phyloP scores from a whole-genome alignment of 2,888 invertebrate species.

The Drosophila colorata region DNA sequence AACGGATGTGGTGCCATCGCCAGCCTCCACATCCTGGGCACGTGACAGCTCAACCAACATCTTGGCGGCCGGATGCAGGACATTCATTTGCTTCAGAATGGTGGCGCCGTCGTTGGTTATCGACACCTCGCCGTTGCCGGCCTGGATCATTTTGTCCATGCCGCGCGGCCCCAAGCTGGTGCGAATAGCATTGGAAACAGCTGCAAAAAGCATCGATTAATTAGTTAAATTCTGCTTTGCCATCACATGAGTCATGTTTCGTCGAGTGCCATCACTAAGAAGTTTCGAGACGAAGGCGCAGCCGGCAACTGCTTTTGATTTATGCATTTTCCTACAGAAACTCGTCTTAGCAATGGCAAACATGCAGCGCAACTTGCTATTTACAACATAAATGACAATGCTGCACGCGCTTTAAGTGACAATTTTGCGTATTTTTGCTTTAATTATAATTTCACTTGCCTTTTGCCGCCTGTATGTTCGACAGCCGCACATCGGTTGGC shows the following conservation, averaged over 20 bases:
- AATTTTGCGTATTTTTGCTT: conserved; percentile 7
- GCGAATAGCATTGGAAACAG: conserved; percentile 99
- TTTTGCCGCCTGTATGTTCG: conserved; percentile 99
- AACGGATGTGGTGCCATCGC: conserved; percentile 99
- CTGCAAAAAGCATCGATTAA: conserved; percentile 86
- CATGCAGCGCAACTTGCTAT: background rate
- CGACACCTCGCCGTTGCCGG: conserved; percentile 98
- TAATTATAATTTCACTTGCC: conserved; percentile 87
- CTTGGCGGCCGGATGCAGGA: conserved; percentile 99
- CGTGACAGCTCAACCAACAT: conserved; percentile 99
- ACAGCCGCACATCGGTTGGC: conserved; percentile 96
- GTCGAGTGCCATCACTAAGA: conserved; percentile 58
- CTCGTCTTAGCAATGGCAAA: background rate
- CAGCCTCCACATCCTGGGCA: conserved; percentile 99
- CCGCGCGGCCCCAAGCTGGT: conserved; percentile 99
- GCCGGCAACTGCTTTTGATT: conserved; percentile 65
- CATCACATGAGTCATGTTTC: conserved; percentile 71
- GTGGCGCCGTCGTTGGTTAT: conserved; percentile 99
- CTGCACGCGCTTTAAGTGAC: conserved; percentile 11
- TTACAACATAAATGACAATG: conserved; percentile 43
- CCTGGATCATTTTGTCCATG: conserved; percentile 99
- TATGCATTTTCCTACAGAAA: conserved; percentile 23
- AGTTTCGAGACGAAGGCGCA: conserved; percentile 67
- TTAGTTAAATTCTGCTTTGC: conserved; percentile 2
- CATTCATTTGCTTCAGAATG: conserved; percentile 99